Evolutionary conservation across 1,140 invertebrate genomes (phyloP).

Genomic region (Leptinotarsa lineolata): DNA sequence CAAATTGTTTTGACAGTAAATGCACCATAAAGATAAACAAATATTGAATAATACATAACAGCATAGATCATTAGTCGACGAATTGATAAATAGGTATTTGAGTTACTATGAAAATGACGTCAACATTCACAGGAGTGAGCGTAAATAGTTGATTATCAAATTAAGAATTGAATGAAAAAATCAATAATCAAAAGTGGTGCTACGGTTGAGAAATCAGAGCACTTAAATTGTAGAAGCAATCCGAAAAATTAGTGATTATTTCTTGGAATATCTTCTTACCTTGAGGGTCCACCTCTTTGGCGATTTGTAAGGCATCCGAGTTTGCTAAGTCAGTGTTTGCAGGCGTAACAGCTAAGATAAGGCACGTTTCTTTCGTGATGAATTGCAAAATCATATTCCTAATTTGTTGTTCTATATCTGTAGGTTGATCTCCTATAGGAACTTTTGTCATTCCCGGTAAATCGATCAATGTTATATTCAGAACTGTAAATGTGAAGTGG

Average conservation of each 20-base stretch:
- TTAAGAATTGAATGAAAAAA: background rate
- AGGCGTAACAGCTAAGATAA: conserved; percentile 95
- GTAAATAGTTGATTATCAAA: background rate
- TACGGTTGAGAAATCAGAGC: too few species aligned
- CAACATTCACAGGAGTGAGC: too few species aligned
- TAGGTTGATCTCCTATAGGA: conserved; percentile 92
- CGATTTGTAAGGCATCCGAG: conserved; percentile 93
- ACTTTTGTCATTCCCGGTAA: conserved; percentile 96
- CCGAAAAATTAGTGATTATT: too few species aligned
- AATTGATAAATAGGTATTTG: too few species aligned
- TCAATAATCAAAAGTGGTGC: too few species aligned
- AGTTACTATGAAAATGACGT: too few species aligned
- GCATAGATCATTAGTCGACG: too few species aligned
- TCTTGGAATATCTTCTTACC: conserved; percentile 61
- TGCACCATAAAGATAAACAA: too few species aligned
- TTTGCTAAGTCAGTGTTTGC: conserved; percentile 96
- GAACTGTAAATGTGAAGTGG: conserved; percentile 63
- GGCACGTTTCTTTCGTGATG: conserved; percentile 89
- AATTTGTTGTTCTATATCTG: conserved; percentile 92
- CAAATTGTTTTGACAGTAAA: too few species aligned
- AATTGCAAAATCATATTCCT: conserved; percentile 94
- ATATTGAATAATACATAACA: too few species aligned
- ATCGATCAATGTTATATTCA: conserved; percentile 95
- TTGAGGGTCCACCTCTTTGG: conserved; percentile 94
- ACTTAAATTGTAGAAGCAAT: too few species aligned